Evolutionary conservation across 2,113 vertebrate species (phyloP), one percentile per base, ranked within the genome.

Genomic region (Cyanoliseus patagonus): DNA sequence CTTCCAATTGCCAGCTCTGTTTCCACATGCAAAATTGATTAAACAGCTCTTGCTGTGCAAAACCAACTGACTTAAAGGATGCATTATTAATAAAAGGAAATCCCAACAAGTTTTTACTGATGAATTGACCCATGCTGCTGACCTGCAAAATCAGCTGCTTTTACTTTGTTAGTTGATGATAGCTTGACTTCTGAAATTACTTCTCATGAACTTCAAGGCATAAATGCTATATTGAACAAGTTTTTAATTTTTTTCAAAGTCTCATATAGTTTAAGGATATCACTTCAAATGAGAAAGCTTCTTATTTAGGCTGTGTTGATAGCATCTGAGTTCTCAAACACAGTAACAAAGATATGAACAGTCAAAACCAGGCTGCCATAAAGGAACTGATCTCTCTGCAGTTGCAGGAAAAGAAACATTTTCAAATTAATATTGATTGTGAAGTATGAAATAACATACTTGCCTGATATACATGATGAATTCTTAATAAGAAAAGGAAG

Each of bases 351-450:
- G 77, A 68, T 11, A 55, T 2, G 33, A 64, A 47, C 59, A 31
- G 37, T 28, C 24, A 68, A 75, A 78, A 63, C 2, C 28, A 53
- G 31, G 14, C 8, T 57, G 37, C 25, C 64, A 49, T 25, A 59
- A 0, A 67, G 39, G 33, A 86, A 91, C 13, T 87, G 51, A 92
- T 73, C 74, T 80, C 44, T 55, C 57, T 72, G 33, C 35, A 59
- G 66, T 27, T 66, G 49, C 49, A 90, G 44, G 42, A 66, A 57
- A 90, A 92, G 59, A 37, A 86, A 80, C 44, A 69, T 49, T 80
- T 88, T 16, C 2, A 90, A 93, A 90, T 86, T 62, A 77, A 77
- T 88, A 93, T 67, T 77, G 88, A 96, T 88, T 67, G 49, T 44
- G 41, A 59, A 44, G 28, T 5, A 52, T 49, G 68, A 74, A 86